Conservation (phyloP, 1,140 invertebrate species). For the Branchinecta lindahli region DNA sequence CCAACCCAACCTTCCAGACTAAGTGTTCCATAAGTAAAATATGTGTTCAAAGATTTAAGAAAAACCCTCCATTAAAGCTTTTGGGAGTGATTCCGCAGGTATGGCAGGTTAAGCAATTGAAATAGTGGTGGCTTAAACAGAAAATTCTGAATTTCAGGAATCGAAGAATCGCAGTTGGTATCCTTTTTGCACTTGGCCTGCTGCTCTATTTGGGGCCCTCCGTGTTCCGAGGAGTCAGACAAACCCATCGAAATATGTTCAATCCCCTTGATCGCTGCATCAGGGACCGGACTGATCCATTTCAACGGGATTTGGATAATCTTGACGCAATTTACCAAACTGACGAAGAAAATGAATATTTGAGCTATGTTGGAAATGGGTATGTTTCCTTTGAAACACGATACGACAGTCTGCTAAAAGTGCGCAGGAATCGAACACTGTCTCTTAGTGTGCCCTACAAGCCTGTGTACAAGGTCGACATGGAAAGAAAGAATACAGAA, state of each 20-base stretch:
- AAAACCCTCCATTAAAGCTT: too few species aligned
- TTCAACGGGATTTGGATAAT: neutral
- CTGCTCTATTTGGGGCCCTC: neutral
- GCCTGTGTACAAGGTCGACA: neutral
- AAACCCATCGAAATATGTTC: slow-evolving; percentile 8
- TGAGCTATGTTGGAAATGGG: neutral
- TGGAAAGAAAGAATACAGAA: neutral
- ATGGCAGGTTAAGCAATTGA: too few species aligned
- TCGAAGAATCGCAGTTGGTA: neutral
- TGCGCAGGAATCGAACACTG: neutral
- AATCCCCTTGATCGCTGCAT: neutral
- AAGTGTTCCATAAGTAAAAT: too few species aligned
- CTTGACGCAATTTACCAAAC: neutral
- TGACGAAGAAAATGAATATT: neutral
- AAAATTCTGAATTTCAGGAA: neutral
- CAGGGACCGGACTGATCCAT: neutral
- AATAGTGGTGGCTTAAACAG: too few species aligned
- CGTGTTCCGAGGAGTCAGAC: neutral
- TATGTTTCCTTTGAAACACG: neutral
- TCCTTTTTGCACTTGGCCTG: neutral
- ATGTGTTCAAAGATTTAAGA: too few species aligned
- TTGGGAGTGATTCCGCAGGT: too few species aligned
- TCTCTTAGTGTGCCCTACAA: neutral
- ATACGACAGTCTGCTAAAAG: neutral
- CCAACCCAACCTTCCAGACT: too few species aligned